Conservation (phyloP, 1,140 invertebrate species). For the Drosophila subobscura region DNA sequence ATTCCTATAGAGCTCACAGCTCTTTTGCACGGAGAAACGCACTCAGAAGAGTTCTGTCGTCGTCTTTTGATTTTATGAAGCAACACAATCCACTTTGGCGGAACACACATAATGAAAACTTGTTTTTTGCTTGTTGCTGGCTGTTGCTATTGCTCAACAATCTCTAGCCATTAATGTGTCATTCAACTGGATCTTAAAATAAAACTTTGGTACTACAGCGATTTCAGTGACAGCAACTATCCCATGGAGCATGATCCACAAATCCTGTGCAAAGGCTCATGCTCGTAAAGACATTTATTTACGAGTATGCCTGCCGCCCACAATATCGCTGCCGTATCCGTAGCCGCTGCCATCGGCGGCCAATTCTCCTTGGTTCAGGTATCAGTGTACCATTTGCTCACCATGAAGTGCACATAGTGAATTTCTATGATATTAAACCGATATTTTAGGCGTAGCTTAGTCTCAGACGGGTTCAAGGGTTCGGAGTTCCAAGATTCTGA, state of each 20-base stretch:
- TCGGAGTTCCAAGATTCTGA: too few species aligned
- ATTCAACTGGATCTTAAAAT: constrained; percentile 65
- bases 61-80: constrained; percentile 61
- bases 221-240: constrained; percentile 27
- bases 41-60: constrained; percentile 45
- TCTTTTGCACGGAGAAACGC: constrained; percentile 51
- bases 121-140: constrained; percentile 41
- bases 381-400: constrained; percentile 37
- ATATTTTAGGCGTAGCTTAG: too few species aligned
- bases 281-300: constrained; percentile 73
- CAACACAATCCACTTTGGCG: constrained; percentile 21
- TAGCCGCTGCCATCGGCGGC: constrained; percentile 25
- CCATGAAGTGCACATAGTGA: constrained; percentile 59
- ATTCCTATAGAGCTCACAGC: constrained; percentile 46
- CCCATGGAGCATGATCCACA: constrained; percentile 64
- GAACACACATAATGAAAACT: constrained; percentile 40
- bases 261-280: constrained; percentile 62
- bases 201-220: constrained; percentile 53
- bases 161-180: constrained; percentile 59
- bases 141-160: constrained; percentile 63
- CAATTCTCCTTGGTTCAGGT: constrained; percentile 3
- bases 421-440: constrained; percentile 60
- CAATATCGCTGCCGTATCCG: constrained; percentile 30
- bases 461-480: too few species aligned
- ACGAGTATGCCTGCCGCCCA: constrained; percentile 60